Evolutionary conservation across 2,888 invertebrate genomes (phyloP), one percentile per base, ranked within the genome.

Genomic region (Drosophila mimica): DNA sequence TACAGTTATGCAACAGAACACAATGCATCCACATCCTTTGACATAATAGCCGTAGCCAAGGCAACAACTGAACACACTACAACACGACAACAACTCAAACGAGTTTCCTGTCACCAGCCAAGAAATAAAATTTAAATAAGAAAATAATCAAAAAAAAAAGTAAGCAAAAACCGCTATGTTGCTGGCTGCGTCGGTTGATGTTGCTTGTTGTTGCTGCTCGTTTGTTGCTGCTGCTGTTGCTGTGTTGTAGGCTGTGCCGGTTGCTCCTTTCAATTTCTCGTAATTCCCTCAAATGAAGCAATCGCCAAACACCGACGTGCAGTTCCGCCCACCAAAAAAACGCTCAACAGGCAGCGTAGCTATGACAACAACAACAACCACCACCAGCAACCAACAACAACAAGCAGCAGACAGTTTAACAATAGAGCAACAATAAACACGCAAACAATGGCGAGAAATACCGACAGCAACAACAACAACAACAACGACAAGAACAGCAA

Each of bases 181-280:
- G 81, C 77, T 67, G 66, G 53, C 48, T 51, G 59, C 34, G 7
- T 43, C 38, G 56, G 43, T 17, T 20, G 57, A 43, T 57, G 58
- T 36, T 52, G 43, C 57, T 54, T 51, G 64, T n/a, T 64, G 65
- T 38, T 36, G 38, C 5, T 58, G 63, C 31, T 43, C 38, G 53
- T 4, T 20, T 31, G 66, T n/a, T 62, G 58, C 17, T 62, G 75
- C 13, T 67, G 61, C 48, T 51, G 67, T 48, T 53, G 62, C 36
- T 54, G 68, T 62, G 68, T 66, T 53, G 71, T 65, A 67, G 72
- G 57, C 66, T 25, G 66, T 52, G 13, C 74, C 62, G 51, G 75
- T 63, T 88, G 86, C 88, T 86, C 88, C 88, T 86, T 86, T 88
- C 85, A 83, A 83, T 86, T 86, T 88, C 86, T 83, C 81, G 82